Percentiles rank a stretch among this genome's conserved stretches.
These are phyloP conservation scores for Trichogramma pretiosum DNA, from an alignment of 1,140 invertebrate genomes.

Conservation along the genomic window DNA sequence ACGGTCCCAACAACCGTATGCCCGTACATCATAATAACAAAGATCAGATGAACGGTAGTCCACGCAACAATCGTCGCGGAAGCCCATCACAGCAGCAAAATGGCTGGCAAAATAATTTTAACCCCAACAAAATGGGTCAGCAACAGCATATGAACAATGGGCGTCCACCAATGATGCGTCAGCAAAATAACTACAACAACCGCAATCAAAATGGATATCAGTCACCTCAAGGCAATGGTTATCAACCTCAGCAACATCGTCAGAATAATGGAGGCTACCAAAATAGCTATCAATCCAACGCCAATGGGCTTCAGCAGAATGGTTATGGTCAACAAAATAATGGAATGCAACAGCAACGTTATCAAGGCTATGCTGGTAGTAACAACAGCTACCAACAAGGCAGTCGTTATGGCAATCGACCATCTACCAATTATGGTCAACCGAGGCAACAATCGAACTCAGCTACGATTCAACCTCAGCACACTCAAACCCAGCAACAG, in stretches of 20 bases:
- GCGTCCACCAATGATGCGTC: constrained; percentile 28
- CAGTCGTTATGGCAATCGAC: constrained; percentile 28
- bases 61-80: constrained; percentile 30
- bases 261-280: constrained; percentile 18
- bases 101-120: constrained; percentile 30
- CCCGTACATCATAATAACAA: constrained; percentile 18
- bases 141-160: constrained; percentile 19
- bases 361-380: constrained; percentile 26
- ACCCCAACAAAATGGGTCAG: constrained; percentile 14
- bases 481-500: constrained; percentile 21
- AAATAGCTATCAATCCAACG: constrained; percentile 28
- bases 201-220: constrained; percentile 35
- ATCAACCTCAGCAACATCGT: constrained; percentile 21
- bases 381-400: constrained; percentile 31
- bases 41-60: constrained; percentile 37
- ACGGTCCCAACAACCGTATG: constrained; percentile 30
- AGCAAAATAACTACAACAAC: constrained; percentile 35
- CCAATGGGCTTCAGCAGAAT: constrained; percentile 22
- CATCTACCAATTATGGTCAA: constrained; percentile 16
- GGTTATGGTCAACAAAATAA: constrained; percentile 16
- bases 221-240: too few species aligned
- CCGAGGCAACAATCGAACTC: constrained; percentile 29
- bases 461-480: constrained; percentile 23
- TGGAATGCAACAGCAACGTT: constrained; percentile 22
- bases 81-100: constrained; percentile 37